phyloP scores from a whole-genome alignment of 2,888 invertebrate genomes.

The Girardia tigrina region DNA sequence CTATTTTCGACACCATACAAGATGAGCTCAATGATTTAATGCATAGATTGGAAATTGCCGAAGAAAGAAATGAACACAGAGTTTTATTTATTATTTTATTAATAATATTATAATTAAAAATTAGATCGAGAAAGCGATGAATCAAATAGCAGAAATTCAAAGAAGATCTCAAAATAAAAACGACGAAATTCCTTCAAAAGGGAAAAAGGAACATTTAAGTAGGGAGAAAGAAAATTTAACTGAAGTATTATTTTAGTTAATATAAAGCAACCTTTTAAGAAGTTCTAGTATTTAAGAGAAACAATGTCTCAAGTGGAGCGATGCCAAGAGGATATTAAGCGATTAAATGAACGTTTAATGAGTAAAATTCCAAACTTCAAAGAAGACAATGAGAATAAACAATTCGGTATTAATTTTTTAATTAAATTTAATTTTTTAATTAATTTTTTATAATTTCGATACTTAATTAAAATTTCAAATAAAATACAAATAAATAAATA shows the following conservation, averaged over 20 bases:
- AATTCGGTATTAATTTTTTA: neutral
- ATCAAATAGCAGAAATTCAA: neutral
- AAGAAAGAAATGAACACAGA: neutral
- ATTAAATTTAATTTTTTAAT: neutral
- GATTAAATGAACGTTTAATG: neutral
- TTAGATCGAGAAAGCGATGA: neutral
- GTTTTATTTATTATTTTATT: neutral
- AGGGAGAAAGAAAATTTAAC: neutral
- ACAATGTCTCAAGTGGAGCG: constrained; percentile 2
- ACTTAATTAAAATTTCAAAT: too few relatives aligned
- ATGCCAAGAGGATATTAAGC: neutral
- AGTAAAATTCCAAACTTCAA: neutral
- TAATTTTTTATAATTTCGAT: too few relatives aligned
- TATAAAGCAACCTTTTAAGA: neutral
- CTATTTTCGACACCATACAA: neutral
- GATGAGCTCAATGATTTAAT: neutral
- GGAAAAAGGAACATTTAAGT: neutral
- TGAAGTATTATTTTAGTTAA: neutral
- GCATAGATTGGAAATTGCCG: neutral
- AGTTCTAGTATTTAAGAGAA: neutral
- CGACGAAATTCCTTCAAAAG: neutral
- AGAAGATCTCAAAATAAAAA: neutral
- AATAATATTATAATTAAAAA: neutral
- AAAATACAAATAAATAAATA: too few relatives aligned
- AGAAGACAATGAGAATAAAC: neutral